These are phyloP conservation scores for Micrasema longulum DNA, from an alignment of 1,140 invertebrate species.

Conservation along the genomic window DNA sequence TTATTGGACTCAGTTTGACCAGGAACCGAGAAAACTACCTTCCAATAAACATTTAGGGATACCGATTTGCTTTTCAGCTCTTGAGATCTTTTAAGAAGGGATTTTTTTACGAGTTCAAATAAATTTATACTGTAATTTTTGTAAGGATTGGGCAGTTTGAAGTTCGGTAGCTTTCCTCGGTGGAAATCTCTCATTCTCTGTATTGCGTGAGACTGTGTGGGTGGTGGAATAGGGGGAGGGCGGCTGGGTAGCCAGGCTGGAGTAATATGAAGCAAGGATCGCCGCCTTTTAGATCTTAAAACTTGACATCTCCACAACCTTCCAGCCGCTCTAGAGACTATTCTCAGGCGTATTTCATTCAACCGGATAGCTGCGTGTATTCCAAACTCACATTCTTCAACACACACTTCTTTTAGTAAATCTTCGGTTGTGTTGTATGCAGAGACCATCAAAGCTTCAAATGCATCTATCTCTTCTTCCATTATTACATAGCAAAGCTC, in stretches of 20 bases:
- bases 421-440: conserved; percentile 64
- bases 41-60: conserved; percentile 74
- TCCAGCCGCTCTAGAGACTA: conserved; percentile 60
- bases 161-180: conserved; percentile 61
- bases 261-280: conserved; percentile 69
- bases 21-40: conserved; percentile 74
- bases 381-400: conserved; percentile 65
- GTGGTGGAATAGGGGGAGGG: conserved; percentile 63
- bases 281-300: conserved; percentile 66
- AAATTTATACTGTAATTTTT: conserved; percentile 62
- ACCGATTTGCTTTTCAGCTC: conserved; percentile 64
- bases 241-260: conserved; percentile 72
- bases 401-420: conserved; percentile 64
- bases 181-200: conserved; percentile 69
- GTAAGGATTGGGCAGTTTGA: conserved; percentile 60
- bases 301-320: conserved; percentile 62
- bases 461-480: conserved; percentile 61
- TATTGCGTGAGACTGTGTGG: conserved; percentile 67
- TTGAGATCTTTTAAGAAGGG: conserved; percentile 64
- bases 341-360: conserved; percentile 59
- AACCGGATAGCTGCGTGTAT: conserved; percentile 61
- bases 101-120: conserved; percentile 64
- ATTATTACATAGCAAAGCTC: conserved; percentile 60
- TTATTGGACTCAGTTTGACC: conserved; percentile 60
- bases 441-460: conserved; percentile 60